A percentile compares a stretch with the other conserved stretches of the same genome.
Conservation (phyloP, 2,888 invertebrate species). For the Synergus laeviventris region DNA sequence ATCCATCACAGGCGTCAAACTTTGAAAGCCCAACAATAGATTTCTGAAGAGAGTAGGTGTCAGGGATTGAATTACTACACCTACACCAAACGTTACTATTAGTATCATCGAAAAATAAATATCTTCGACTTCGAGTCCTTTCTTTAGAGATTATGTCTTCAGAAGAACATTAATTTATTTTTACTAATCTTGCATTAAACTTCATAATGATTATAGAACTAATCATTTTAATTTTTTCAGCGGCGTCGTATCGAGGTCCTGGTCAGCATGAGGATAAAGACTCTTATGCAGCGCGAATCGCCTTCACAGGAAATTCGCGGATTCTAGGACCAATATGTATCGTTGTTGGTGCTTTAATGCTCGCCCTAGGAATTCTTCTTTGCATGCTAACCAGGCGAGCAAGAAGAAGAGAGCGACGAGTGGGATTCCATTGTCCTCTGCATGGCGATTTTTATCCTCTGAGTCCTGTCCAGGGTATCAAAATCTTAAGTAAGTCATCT, state of each 20-base stretch:
- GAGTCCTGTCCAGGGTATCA: slow-evolving; percentile 79
- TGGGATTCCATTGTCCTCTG: slow-evolving; percentile 87
- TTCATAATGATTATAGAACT: neutral
- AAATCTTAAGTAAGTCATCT: slow-evolving; percentile 69
- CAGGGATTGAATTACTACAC: neutral
- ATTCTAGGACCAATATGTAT: slow-evolving; percentile 86
- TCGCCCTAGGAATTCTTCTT: slow-evolving; percentile 81
- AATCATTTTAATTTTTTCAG: slow-evolving; percentile 66
- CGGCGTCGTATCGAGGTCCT: slow-evolving; percentile 85
- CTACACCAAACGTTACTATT: neutral
- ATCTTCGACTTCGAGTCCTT: too few relatives aligned
- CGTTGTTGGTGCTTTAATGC: slow-evolving; percentile 85
- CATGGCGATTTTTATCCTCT: slow-evolving; percentile 88
- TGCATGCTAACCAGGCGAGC: slow-evolving; percentile 84
- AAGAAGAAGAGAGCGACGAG: slow-evolving; percentile 81
- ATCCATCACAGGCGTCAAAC: neutral
- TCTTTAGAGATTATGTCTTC: neutral
- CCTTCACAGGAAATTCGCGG: slow-evolving; percentile 85
- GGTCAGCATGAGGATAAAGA: slow-evolving; percentile 85
- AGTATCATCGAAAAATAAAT: neutral
- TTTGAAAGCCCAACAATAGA: neutral
- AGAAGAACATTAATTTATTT: neutral
- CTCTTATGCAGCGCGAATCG: slow-evolving; percentile 84
- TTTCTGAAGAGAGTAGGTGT: slow-evolving; percentile 1
- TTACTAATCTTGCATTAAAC: neutral